Conservation (phyloP, 2,113 vertebrate species). For the Pao palembangensis region DNA sequence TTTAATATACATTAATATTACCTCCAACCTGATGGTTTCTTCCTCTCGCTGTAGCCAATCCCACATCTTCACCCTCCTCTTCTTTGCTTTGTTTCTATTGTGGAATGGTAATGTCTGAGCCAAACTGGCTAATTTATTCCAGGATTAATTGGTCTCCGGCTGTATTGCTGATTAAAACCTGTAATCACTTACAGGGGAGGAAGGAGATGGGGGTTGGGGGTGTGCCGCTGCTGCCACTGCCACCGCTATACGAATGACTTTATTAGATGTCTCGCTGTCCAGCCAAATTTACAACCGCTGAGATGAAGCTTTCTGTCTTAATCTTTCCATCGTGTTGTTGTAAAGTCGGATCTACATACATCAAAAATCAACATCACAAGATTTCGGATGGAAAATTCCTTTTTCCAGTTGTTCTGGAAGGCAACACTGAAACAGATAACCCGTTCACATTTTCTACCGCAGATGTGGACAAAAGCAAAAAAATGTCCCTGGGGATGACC, state of each 20-base stretch:
- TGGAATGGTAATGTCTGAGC: constrained; percentile 32
- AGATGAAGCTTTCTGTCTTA: constrained; percentile 15
- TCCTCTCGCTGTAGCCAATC: constrained; percentile 18
- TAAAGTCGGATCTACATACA: background rate
- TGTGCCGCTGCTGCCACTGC: constrained; percentile 7
- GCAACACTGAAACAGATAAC: too few species aligned
- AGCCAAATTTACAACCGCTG: constrained; percentile 22
- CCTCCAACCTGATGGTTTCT: constrained; percentile 17
- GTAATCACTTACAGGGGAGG: constrained; percentile 56
- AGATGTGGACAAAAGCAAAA: too few species aligned
- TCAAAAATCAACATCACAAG: too few species aligned
- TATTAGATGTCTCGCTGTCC: constrained; percentile 48
- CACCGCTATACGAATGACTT: constrained; percentile 32
- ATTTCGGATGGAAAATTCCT: too few species aligned
- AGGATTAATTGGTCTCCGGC: constrained; percentile 62
- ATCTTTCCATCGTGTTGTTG: background rate
- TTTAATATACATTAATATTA: constrained; percentile 11
- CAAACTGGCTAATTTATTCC: constrained; percentile 64
- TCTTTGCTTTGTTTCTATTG: constrained; percentile 40
- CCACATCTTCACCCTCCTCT: constrained; percentile 28
- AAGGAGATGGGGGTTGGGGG: constrained; percentile 14
- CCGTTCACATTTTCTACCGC: too few species aligned
- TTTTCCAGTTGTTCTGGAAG: too few species aligned
- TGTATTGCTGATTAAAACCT: constrained; percentile 69
- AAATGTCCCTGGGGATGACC: too few species aligned